Conservation (phyloP, 2,113 vertebrate genomes). For the Takifugu flavidus region DNA sequence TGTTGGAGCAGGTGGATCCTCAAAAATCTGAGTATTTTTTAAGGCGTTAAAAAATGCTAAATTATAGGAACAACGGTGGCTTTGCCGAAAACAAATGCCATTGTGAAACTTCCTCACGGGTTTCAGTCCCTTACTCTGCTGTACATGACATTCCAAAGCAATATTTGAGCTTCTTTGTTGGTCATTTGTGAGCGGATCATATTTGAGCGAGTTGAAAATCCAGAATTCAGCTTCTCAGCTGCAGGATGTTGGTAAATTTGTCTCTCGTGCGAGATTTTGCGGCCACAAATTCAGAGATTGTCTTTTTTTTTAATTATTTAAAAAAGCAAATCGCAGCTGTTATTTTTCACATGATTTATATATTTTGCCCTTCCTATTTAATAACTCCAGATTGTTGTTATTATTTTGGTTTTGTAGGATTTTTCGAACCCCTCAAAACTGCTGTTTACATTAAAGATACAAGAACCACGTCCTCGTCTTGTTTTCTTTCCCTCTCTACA, state of each 20-base stretch:
- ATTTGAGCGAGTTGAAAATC: conserved; percentile 63
- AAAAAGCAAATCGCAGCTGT: conserved; percentile 65
- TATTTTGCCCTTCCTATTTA: conserved; percentile 68
- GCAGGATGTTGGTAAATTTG: conserved; percentile 44
- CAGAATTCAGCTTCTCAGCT: conserved; percentile 55
- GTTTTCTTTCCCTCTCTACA: conserved; percentile 13
- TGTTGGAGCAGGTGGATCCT: conserved; percentile 61
- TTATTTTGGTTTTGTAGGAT: conserved; percentile 40
- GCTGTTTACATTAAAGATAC: conserved; percentile 81
- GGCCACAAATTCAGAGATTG: conserved; percentile 58
- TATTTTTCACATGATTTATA: conserved; percentile 68
- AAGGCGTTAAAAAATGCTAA: conserved; percentile 14
- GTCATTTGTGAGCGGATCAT: conserved; percentile 61
- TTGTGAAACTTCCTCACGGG: conserved; percentile 20
- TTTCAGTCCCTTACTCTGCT: conserved; percentile 57
- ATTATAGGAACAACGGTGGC: background rate
- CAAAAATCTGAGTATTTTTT: conserved; percentile 35
- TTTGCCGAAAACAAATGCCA: conserved; percentile 31
- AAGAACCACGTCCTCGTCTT: conserved; percentile 42
- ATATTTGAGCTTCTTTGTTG: conserved; percentile 68
- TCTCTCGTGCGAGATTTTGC: conserved; percentile 38
- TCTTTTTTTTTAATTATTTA: conserved; percentile 59
- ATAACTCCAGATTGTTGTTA: conserved; percentile 64
- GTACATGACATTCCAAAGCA: conserved; percentile 78
- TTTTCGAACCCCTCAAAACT: conserved; percentile 74